Conservation (phyloP, 2,797 vertebrate species). For the Eurystomus glaucurus region DNA sequence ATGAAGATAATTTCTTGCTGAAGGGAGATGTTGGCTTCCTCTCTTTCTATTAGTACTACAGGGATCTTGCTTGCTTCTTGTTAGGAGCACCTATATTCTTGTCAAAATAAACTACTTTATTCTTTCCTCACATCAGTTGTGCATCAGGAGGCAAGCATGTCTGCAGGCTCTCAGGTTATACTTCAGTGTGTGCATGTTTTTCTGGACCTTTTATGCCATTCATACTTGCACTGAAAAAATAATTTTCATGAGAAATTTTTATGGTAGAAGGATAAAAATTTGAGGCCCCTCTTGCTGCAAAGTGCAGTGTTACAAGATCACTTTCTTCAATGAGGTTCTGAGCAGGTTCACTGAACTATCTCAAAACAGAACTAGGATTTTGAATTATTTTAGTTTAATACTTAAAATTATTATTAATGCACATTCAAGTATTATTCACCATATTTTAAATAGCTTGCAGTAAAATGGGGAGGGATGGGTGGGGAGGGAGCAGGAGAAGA, state of each 20-base stretch:
- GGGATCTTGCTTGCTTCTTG: not conserved
- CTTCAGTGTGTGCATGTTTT: not conserved
- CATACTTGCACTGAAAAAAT: not conserved
- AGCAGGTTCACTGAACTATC: not conserved
- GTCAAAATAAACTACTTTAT: not conserved
- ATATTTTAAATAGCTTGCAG: not conserved
- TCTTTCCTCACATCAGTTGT: not conserved
- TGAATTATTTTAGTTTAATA: not conserved
- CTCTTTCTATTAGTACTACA: not conserved
- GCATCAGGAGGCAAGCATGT: not conserved
- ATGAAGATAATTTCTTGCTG: not conserved
- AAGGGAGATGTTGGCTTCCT: not conserved
- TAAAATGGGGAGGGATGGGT: not conserved
- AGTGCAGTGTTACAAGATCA: not conserved
- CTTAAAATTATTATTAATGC: not conserved
- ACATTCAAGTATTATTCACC: not conserved
- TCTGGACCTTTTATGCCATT: not conserved
- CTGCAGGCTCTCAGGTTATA: not conserved
- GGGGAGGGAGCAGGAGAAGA: too few species aligned
- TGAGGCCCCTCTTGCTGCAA: not conserved
- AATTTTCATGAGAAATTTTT: not conserved
- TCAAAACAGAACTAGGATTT: not conserved
- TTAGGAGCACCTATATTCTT: not conserved
- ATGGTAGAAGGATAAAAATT: not conserved
- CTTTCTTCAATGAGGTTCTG: not conserved